Evolutionary conservation across 2,113 vertebrate genomes (phyloP).

Genomic region (Benitochromis conjunctus): DNA sequence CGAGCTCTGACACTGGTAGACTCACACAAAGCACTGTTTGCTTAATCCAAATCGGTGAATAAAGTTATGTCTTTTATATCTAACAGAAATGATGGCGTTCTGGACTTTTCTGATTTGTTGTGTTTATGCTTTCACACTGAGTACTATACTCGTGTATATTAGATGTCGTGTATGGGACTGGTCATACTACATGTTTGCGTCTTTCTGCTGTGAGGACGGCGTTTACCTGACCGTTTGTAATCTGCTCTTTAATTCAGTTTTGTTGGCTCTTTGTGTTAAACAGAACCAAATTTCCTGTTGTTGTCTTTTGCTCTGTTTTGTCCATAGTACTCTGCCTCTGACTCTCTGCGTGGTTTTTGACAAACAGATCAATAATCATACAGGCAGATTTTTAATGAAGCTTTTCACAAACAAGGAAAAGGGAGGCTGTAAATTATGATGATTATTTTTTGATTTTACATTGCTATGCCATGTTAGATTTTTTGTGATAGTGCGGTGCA

Average conservation of each 20-base stretch:
- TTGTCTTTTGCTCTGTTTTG: not conserved
- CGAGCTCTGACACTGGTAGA: not conserved
- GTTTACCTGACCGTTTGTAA: not conserved
- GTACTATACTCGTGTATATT: not conserved
- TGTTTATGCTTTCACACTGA: not conserved
- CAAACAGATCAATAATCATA: not conserved
- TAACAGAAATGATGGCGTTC: not conserved
- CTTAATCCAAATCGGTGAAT: too few species aligned
- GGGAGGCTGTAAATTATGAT: not conserved
- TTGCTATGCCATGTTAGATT: not conserved
- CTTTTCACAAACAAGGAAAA: not conserved
- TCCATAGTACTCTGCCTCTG: not conserved
- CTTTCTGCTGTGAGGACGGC: not conserved
- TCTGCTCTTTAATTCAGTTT: not conserved
- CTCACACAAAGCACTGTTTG: not conserved
- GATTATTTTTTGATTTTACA: not conserved
- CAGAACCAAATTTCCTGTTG: not conserved
- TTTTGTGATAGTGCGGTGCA: not conserved
- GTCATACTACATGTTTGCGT: not conserved
- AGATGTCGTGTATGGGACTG: not conserved
- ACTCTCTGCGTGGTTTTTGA: not conserved
- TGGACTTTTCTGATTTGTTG: not conserved
- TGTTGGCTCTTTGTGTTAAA: not conserved
- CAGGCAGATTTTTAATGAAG: not conserved
- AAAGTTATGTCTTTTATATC: not conserved